These are phyloP conservation scores for Cichlasoma orientale DNA, from an alignment of 2,797 vertebrate genomes.

Conservation along the genomic window DNA sequence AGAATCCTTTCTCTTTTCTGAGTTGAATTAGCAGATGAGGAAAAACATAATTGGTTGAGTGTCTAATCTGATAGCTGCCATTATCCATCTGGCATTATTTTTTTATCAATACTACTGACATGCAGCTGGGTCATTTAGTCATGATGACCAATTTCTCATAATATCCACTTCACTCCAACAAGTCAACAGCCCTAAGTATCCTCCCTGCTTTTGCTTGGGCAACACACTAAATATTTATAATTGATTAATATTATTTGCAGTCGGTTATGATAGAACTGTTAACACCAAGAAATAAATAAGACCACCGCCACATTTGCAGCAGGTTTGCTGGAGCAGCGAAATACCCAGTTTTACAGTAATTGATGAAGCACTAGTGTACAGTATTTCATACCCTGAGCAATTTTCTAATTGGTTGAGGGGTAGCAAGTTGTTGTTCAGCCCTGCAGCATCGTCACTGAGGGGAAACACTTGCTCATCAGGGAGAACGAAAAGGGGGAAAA, in stretches of 20 bases:
- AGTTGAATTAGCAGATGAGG: neutral
- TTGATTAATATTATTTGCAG: constrained; percentile 70
- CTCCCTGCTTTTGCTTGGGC: constrained; percentile 5
- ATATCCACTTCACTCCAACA: neutral
- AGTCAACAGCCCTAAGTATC: neutral
- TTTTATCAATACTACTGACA: constrained; percentile 46
- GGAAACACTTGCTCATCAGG: constrained; percentile 38
- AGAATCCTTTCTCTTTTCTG: neutral
- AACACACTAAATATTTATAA: constrained; percentile 54
- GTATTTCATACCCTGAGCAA: constrained; percentile 78
- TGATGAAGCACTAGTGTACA: constrained; percentile 69
- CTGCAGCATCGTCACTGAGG: constrained; percentile 35
- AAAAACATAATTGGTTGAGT: neutral
- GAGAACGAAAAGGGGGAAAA: constrained; percentile 4
- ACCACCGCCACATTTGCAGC: constrained; percentile 19
- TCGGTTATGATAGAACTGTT: constrained; percentile 57
- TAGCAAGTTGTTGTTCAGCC: constrained; percentile 41
- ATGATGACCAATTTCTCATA: constrained; percentile 18
- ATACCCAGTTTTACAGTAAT: constrained; percentile 73
- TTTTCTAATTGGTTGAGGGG: constrained; percentile 77
- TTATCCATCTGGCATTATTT: neutral
- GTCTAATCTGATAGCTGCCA: constrained; percentile 20
- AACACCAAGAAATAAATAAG: constrained; percentile 68
- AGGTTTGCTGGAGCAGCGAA: constrained; percentile 75
- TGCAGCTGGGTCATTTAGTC: constrained; percentile 11